phyloP scores from a whole-genome alignment of 2,113 vertebrate species.

The Rynchops niger region DNA sequence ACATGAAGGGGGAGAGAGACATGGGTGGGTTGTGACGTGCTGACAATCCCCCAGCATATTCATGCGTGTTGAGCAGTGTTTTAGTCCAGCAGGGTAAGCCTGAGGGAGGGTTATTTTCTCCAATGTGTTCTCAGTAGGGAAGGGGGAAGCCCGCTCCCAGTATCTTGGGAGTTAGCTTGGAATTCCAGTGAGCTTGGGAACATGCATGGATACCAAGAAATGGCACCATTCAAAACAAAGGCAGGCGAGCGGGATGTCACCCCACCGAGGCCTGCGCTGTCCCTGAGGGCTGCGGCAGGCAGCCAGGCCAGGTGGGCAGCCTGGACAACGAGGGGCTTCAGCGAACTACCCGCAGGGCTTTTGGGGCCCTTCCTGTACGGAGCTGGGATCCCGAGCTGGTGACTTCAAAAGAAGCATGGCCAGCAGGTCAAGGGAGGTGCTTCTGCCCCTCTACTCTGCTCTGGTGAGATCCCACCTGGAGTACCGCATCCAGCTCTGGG shows the following conservation, averaged over 20 bases:
- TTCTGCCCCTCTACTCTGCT: no score
- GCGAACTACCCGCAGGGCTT: accelerated
- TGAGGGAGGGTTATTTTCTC: not conserved
- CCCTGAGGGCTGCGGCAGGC: no score
- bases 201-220: no score
- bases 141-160: accelerated
- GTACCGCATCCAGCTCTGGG: no score
- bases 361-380: accelerated
- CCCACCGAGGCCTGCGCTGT: not conserved
- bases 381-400: accelerated
- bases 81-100: accelerated
- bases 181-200: not conserved
- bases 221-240: not conserved
- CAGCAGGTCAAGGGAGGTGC: no score
- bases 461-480: no score
- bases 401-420: no score
- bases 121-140: not conserved
- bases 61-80: accelerated
- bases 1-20: no score
- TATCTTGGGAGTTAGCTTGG: not conserved
- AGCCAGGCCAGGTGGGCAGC: no score
- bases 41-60: no score
- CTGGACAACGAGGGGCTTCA: not conserved
- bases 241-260: accelerated
- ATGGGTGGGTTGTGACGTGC: accelerated